phyloP scores from a whole-genome alignment of 2,888 invertebrate species.

The Schrankia costaestrigalis region DNA sequence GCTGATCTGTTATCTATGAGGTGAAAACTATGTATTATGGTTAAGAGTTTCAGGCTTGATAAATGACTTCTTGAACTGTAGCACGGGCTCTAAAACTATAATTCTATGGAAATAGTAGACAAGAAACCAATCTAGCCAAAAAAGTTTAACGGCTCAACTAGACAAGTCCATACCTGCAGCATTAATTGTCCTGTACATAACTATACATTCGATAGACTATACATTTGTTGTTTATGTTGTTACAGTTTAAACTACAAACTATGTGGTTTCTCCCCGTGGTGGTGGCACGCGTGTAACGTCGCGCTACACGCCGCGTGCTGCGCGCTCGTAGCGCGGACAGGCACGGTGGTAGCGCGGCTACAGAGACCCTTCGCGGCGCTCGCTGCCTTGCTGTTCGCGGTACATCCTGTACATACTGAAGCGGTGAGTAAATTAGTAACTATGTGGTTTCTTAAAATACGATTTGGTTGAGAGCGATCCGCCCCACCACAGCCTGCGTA shows the following conservation, averaged over 20 bases:
- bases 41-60: too few relatives aligned
- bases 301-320: slow-evolving; percentile 87
- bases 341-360: slow-evolving; percentile 84
- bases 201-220: too few relatives aligned
- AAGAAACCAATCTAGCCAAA: too few relatives aligned
- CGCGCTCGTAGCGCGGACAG: slow-evolving; percentile 85
- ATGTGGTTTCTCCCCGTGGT: slow-evolving; percentile 85
- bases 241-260: slow-evolving; percentile 88
- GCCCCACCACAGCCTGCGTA: too few relatives aligned
- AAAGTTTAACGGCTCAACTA: too few relatives aligned
- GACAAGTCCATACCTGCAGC: too few relatives aligned
- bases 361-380: slow-evolving; percentile 85
- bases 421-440: slow-evolving; percentile 84
- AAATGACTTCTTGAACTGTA: too few relatives aligned
- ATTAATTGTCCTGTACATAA: too few relatives aligned
- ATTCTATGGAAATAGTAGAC: too few relatives aligned
- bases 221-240: slow-evolving; percentile 34
- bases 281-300: slow-evolving; percentile 91
- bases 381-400: slow-evolving; percentile 89
- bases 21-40: too few relatives aligned
- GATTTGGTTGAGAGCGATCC: background rate
- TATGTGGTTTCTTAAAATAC: background rate
- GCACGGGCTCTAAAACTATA: too few relatives aligned
- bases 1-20: too few relatives aligned
- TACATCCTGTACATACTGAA: slow-evolving; percentile 94